A percentile compares a stretch with the other conserved stretches of the same genome.
Conservation (phyloP, 1,140 invertebrate genomes). For the Bombus ignitus region DNA sequence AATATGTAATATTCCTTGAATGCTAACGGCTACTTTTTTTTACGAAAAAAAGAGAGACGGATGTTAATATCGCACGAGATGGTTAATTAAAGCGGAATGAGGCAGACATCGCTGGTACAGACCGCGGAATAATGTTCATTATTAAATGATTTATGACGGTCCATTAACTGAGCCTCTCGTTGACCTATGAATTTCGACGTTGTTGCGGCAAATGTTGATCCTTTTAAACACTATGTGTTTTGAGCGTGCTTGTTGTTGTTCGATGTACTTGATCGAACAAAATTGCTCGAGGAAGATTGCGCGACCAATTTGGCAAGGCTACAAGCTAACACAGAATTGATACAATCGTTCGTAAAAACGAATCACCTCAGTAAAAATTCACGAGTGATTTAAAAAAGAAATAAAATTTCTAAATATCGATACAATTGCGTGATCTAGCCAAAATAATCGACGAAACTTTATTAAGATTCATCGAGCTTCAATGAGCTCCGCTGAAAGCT, state of each 20-base stretch:
- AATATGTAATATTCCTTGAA: background rate
- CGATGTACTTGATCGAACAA: background rate
- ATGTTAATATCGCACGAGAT: background rate
- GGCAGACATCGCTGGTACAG: background rate
- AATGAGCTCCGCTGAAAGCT: background rate
- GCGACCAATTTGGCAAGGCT: slow-evolving; percentile 21
- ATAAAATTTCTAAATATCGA: background rate
- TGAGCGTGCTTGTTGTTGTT: background rate
- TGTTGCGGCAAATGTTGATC: slow-evolving; percentile 9
- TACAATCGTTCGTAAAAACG: background rate
- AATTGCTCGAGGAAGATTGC: background rate
- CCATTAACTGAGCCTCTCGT: slow-evolving; percentile 32
- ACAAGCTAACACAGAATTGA: background rate
- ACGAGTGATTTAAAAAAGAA: background rate
- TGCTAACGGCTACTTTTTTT: background rate
- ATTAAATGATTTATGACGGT: slow-evolving; percentile 17
- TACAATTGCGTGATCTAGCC: background rate
- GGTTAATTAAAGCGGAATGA: background rate
- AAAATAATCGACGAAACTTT: background rate
- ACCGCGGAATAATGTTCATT: slow-evolving; percentile 9
- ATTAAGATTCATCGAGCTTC: background rate
- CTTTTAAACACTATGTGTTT: background rate
- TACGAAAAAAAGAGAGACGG: background rate
- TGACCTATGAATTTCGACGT: slow-evolving; percentile 8
- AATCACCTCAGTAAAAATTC: background rate